These are phyloP conservation scores for Scelioninae gen. 1 DNA, from an alignment of 2,888 invertebrate species.

Conservation along the genomic window DNA sequence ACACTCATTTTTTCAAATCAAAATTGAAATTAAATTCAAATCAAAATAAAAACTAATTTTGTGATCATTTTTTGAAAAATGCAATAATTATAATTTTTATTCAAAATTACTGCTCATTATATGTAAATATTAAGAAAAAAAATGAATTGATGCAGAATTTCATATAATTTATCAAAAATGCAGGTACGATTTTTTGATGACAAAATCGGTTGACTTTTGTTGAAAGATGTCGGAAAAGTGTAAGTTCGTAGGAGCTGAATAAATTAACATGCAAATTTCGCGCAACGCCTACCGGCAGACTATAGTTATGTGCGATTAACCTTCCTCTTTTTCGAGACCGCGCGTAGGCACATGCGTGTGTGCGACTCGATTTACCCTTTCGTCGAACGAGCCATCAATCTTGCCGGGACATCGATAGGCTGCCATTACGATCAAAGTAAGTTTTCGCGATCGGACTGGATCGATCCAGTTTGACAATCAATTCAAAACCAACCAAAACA, in stretches of 20 bases:
- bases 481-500: constrained; percentile 72
- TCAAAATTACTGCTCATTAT: too few relatives aligned
- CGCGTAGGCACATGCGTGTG: constrained; percentile 56
- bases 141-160: too few relatives aligned
- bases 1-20: too few relatives aligned
- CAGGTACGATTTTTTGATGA: background rate
- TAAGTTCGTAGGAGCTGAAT: constrained; percentile 69
- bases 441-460: constrained; percentile 68
- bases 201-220: background rate
- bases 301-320: constrained; percentile 76
- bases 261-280: constrained; percentile 77
- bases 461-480: constrained; percentile 68
- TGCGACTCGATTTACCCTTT: constrained; percentile 78
- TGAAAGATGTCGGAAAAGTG: constrained; percentile 40
- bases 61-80: too few relatives aligned
- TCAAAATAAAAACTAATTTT: too few relatives aligned
- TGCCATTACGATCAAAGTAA: constrained; percentile 75
- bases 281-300: constrained; percentile 72
- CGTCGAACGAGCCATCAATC: constrained; percentile 80
- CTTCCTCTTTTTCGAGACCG: constrained; percentile 71
- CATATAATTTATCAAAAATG: too few relatives aligned
- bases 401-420: constrained; percentile 78
- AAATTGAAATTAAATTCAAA: too few relatives aligned
- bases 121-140: too few relatives aligned
- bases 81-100: too few relatives aligned